phyloP scores from a whole-genome alignment of 2,797 vertebrate species.

The Acropternis orthonyx region DNA sequence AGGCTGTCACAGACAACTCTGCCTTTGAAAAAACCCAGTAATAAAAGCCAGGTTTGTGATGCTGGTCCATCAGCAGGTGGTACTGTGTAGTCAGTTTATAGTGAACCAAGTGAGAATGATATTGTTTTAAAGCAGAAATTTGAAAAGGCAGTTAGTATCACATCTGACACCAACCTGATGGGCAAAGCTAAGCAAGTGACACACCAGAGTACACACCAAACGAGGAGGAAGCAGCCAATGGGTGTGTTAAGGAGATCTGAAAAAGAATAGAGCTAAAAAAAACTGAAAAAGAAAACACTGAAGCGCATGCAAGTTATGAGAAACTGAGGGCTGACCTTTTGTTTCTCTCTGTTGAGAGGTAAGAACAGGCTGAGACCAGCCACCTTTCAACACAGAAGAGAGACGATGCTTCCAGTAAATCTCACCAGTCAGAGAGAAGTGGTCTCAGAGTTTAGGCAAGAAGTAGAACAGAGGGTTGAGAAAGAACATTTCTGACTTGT shows the following conservation, averaged over 20 bases:
- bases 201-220: not conserved
- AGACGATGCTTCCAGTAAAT: not conserved
- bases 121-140: conserved; percentile 1
- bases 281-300: not conserved
- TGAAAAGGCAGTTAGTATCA: not conserved
- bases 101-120: not conserved
- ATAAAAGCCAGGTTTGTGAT: conserved; percentile 62
- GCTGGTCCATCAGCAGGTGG: conserved; percentile 66
- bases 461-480: not conserved
- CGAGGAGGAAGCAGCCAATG: not conserved
- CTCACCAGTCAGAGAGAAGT: not conserved
- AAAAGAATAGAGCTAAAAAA: not conserved
- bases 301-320: not conserved
- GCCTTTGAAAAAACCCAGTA: not conserved
- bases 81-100: conserved; percentile 63
- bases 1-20: not conserved
- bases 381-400: not conserved
- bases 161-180: not conserved
- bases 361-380: not conserved
- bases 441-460: not conserved
- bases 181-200: not conserved
- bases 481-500: not conserved
- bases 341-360: not conserved
- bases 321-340: not conserved
- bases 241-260: not conserved